Percentiles rank a stretch among this genome's conserved stretches.
Conservation (phyloP, 2,888 invertebrate species). For the Troilus luridus region DNA sequence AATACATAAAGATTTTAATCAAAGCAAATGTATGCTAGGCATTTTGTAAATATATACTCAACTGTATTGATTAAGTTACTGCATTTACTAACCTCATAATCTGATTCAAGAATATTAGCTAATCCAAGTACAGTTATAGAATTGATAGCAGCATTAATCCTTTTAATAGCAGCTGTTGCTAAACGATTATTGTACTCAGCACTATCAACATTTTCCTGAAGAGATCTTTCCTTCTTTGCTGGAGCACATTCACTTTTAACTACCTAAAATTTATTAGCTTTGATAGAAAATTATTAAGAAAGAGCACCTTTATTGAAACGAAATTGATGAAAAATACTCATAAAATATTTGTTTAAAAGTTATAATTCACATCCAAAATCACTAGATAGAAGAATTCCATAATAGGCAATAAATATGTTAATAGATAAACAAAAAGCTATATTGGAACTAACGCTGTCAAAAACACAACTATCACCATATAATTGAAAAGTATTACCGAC, state of each 20-base stretch:
- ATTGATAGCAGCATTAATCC: constrained; percentile 61
- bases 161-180: constrained; percentile 63
- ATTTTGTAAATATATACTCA: not conserved
- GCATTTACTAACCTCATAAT: constrained; percentile 57
- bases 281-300: not conserved
- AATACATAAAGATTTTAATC: not conserved
- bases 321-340: not conserved
- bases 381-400: no score
- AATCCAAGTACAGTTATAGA: constrained; percentile 58
- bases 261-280: constrained; percentile 63
- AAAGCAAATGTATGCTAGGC: not conserved
- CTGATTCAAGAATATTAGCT: constrained; percentile 58
- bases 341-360: not conserved
- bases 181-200: constrained; percentile 65
- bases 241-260: constrained; percentile 67
- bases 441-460: no score
- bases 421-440: no score
- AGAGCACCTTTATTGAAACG: not conserved
- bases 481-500: no score
- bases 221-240: constrained; percentile 61
- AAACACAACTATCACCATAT: no score
- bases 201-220: not conserved
- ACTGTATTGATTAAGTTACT: not conserved
- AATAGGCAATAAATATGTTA: no score
- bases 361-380: no score